phyloP scores from a whole-genome alignment of 2,888 invertebrate species.

The Lycaena phlaeas region DNA sequence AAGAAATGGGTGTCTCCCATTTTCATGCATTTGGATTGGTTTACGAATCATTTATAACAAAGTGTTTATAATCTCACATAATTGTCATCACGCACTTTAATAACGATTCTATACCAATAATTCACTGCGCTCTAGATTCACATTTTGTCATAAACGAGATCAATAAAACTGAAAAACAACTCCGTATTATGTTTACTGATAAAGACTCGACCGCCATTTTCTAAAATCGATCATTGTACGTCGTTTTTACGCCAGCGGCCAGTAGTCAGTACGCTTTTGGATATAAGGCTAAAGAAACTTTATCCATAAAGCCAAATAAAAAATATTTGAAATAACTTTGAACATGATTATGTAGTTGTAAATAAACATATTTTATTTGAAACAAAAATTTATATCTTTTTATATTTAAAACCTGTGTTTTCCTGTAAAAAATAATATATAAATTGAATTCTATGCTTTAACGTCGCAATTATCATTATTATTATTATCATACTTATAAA shows the following conservation, averaged over 20 bases:
- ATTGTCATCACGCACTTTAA: conserved; percentile 33
- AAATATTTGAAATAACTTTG: no score
- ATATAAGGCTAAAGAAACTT: background rate
- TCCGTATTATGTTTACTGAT: conserved; percentile 42
- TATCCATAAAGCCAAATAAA: background rate
- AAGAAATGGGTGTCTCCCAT: conserved; percentile 64
- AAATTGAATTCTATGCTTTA: no score
- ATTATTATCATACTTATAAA: no score
- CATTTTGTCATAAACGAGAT: conserved; percentile 38
- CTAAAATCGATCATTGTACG: conserved; percentile 23
- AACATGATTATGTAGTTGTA: no score
- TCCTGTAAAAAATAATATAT: no score
- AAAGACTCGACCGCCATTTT: conserved; percentile 57
- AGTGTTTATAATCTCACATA: conserved; percentile 54
- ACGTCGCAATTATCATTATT: no score
- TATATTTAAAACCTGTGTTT: no score
- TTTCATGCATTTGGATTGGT: conserved; percentile 59
- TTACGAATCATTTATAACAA: conserved; percentile 42
- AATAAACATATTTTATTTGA: background rate
- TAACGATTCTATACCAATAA: conserved; percentile 32
- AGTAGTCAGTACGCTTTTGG: no score
- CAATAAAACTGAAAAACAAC: conserved; percentile 34
- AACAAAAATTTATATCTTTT: no score
- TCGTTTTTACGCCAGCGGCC: background rate
- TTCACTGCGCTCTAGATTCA: conserved; percentile 31